phyloP scores from a whole-genome alignment of 2,113 vertebrate genomes.

The Chloroceryle aenea region DNA sequence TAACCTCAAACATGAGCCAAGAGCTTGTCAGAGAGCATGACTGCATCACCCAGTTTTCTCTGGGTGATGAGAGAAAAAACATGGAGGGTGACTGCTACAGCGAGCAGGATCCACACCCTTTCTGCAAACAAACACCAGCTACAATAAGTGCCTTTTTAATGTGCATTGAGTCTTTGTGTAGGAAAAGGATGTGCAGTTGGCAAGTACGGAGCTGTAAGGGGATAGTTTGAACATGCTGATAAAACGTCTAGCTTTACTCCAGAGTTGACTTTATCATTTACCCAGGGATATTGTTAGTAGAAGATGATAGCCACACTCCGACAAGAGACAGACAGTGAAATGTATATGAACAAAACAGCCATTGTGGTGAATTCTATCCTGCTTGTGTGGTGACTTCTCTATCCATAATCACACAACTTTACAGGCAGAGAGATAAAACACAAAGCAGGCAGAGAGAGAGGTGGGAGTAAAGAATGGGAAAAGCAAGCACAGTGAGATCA shows the following conservation, averaged over 20 bases:
- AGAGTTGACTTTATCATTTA: constrained; percentile 84
- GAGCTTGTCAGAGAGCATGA: constrained; percentile 30
- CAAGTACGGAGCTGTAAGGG: constrained; percentile 78
- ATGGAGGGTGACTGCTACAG: constrained; percentile 1
- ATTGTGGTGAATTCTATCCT: constrained; percentile 73
- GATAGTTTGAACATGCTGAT: constrained; percentile 82
- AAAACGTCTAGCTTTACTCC: constrained; percentile 82
- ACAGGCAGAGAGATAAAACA: constrained; percentile 71
- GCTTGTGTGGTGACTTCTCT: constrained; percentile 74
- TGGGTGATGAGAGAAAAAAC: constrained; percentile 56
- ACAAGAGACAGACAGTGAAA: constrained; percentile 79
- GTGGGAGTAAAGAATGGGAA: not conserved
- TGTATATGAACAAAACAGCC: constrained; percentile 78
- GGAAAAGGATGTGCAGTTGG: constrained; percentile 79
- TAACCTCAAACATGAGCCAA: constrained; percentile 45
- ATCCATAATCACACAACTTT: constrained; percentile 65
- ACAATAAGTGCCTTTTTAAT: constrained; percentile 77
- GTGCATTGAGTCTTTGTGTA: constrained; percentile 70
- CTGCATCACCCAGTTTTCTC: constrained; percentile 54
- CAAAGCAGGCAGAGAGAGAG: not conserved
- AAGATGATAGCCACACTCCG: constrained; percentile 75
- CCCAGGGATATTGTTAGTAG: constrained; percentile 81
- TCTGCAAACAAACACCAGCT: constrained; percentile 76
- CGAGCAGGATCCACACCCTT: constrained; percentile 49
- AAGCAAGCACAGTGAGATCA: constrained; percentile 17